phyloP scores from a whole-genome alignment of 2,888 invertebrate genomes.

The Standfussiana lucernea region DNA sequence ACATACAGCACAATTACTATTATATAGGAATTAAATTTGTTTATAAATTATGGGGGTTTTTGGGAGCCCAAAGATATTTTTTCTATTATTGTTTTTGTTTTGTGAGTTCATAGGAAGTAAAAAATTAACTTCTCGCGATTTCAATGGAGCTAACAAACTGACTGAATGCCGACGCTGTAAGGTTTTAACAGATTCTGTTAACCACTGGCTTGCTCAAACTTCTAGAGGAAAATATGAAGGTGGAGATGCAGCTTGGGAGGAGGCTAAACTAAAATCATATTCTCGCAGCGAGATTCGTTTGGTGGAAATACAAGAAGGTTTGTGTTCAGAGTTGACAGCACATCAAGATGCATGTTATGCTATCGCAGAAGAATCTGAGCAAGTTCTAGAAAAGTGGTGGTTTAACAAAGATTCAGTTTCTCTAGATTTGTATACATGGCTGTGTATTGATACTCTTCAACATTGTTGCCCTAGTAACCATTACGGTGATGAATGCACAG shows the following conservation, averaged over 20 bases:
- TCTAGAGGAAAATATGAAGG: slow-evolving; percentile 97
- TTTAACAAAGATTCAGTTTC: slow-evolving; percentile 91
- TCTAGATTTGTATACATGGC: slow-evolving; percentile 88
- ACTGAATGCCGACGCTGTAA: slow-evolving; percentile 93
- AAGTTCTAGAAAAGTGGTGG: slow-evolving; percentile 97
- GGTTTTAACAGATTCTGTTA: slow-evolving; percentile 93
- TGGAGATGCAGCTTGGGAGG: slow-evolving; percentile 98
- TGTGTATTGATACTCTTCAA: slow-evolving; percentile 95
- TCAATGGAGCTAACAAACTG: slow-evolving; percentile 60
- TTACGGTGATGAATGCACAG: slow-evolving; percentile 94
- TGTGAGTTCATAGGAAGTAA: slow-evolving; percentile 68
- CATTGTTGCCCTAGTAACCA: slow-evolving; percentile 96
- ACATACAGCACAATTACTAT: background rate
- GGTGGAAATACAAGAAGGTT: slow-evolving; percentile 96
- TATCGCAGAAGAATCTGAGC: slow-evolving; percentile 95
- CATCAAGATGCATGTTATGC: slow-evolving; percentile 95
- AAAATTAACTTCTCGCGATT: slow-evolving; percentile 64
- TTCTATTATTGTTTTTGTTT: slow-evolving; percentile 67
- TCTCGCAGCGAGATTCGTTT: slow-evolving; percentile 96
- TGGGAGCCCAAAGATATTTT: slow-evolving; percentile 50
- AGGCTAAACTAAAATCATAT: slow-evolving; percentile 95
- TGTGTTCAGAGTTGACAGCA: slow-evolving; percentile 93
- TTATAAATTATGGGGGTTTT: slow-evolving; percentile 47
- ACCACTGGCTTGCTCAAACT: slow-evolving; percentile 95
- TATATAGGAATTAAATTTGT: background rate